phyloP scores from a whole-genome alignment of 2,888 invertebrate genomes.

The Drosophila stalkeri region DNA sequence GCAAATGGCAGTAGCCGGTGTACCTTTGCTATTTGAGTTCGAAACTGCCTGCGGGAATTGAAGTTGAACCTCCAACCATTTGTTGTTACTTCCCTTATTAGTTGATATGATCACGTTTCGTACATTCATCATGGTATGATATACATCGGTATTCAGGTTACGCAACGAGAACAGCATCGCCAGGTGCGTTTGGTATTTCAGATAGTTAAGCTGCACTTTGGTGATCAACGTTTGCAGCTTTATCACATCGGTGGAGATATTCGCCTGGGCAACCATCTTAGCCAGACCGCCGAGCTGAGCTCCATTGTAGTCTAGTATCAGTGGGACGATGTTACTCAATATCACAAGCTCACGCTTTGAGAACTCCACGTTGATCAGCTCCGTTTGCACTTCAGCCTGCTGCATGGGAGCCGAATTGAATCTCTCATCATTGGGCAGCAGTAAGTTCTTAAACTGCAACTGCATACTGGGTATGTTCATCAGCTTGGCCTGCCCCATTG shows the following conservation, averaged over 20 bases:
- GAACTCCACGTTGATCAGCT: slow-evolving; percentile 75
- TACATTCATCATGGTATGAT: slow-evolving; percentile 63
- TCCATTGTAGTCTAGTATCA: slow-evolving; percentile 46
- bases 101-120: slow-evolving; percentile 63
- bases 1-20: slow-evolving; percentile 63
- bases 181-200: slow-evolving; percentile 64
- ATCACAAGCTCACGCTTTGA: slow-evolving; percentile 79
- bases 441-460: slow-evolving; percentile 64
- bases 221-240: slow-evolving; percentile 65
- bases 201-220: slow-evolving; percentile 50
- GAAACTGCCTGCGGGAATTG: slow-evolving; percentile 63
- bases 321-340: slow-evolving; percentile 48
- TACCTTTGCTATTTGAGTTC: slow-evolving; percentile 5
- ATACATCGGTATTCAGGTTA: slow-evolving; percentile 63
- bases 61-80: slow-evolving; percentile 80
- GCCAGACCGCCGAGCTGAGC: slow-evolving; percentile 37
- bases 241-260: slow-evolving; percentile 57
- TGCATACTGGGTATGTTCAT: slow-evolving; percentile 76
- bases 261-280: slow-evolving; percentile 39
- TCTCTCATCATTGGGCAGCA: slow-evolving; percentile 80
- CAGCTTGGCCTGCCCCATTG: slow-evolving; percentile 55
- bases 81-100: slow-evolving; percentile 57
- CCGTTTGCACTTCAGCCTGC: slow-evolving; percentile 68
- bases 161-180: slow-evolving; percentile 59
- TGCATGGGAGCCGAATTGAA: slow-evolving; percentile 65